Conservation (phyloP, 2,888 invertebrate genomes). For the Brachylomia viminalis region DNA sequence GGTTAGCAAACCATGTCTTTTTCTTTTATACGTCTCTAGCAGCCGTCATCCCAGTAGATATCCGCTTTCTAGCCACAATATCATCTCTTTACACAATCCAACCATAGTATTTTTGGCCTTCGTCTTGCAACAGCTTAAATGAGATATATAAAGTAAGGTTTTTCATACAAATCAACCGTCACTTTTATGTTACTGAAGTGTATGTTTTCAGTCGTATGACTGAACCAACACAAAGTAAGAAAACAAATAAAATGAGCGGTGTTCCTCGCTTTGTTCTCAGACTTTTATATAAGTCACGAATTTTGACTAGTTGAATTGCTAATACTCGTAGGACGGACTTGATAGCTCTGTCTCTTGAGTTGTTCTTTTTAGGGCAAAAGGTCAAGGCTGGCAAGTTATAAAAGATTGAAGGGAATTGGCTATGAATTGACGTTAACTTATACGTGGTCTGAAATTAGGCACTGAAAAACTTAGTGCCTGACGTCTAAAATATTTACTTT, state of each 20-base stretch:
- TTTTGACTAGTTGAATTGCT: constrained; percentile 59
- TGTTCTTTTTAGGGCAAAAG: constrained; percentile 38
- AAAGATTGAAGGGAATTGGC: constrained; percentile 17
- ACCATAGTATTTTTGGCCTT: no score
- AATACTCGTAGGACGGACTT: constrained; percentile 42
- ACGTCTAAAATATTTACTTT: background rate
- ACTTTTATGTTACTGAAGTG: constrained; percentile 1
- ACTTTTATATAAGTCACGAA: constrained; percentile 59
- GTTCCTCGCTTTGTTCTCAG: constrained; percentile 38
- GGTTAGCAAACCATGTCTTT: no score
- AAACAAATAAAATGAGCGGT: constrained; percentile 55
- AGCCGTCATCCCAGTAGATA: background rate
- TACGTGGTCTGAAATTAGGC: background rate
- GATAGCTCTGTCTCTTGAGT: constrained; percentile 8
- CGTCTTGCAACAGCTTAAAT: background rate
- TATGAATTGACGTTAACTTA: background rate
- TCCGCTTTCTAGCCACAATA: background rate
- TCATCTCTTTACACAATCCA: no score
- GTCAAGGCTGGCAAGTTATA: constrained; percentile 25
- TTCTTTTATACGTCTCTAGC: background rate
- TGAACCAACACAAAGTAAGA: constrained; percentile 35
- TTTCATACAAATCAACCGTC: background rate
- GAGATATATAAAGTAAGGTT: background rate
- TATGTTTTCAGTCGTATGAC: constrained; percentile 1
- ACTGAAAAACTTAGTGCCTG: background rate